Conservation (phyloP, 2,888 invertebrate species). For the Ceriagrion tenellum region DNA sequence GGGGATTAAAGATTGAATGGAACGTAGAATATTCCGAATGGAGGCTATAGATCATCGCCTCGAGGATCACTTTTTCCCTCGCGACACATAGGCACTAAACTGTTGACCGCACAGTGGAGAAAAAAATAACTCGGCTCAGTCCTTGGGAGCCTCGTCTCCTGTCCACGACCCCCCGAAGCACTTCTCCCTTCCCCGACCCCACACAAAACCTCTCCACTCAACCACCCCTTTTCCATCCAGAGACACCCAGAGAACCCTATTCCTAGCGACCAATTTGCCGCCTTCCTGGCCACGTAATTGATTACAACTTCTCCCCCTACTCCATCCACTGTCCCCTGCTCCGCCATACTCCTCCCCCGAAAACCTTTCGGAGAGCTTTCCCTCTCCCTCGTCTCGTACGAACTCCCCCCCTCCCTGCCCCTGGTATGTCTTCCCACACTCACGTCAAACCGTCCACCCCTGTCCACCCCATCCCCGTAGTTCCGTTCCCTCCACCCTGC, state of each 20-base stretch:
- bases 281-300: constrained; percentile 57
- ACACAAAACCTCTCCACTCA: background rate
- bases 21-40: background rate
- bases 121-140: background rate
- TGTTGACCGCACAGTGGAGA: background rate
- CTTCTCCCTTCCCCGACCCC: background rate
- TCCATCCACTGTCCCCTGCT: too few relatives aligned
- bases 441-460: background rate
- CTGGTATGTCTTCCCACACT: background rate
- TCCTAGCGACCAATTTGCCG: constrained; percentile 59
- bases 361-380: background rate
- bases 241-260: background rate
- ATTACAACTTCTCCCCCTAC: constrained; percentile 35
- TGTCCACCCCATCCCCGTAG: background rate
- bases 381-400: background rate
- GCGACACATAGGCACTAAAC: background rate
- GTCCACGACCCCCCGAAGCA: background rate
- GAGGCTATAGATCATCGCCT: background rate
- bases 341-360: background rate
- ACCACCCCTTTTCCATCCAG: background rate
- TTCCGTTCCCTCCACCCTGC: background rate
- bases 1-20: background rate
- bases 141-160: background rate
- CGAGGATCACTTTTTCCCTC: background rate
- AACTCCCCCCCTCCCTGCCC: background rate